Conservation (phyloP, 2,888 invertebrate genomes). For the Drosophila villosipedis region DNA sequence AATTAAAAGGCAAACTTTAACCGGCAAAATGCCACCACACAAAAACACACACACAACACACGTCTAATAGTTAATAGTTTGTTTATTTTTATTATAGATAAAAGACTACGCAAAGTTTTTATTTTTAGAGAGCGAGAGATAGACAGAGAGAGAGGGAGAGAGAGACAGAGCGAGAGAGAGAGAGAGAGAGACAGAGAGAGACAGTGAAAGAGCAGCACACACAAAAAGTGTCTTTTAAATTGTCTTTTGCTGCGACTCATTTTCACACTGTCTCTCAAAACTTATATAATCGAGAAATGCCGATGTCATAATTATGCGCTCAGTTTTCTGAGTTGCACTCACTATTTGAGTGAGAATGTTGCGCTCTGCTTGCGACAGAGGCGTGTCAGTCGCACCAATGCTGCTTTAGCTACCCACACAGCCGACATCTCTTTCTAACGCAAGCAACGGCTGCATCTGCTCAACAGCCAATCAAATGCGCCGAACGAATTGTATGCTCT, state of each 20-base stretch:
- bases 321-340: constrained; percentile 55
- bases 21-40: constrained; percentile 58
- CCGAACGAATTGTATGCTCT: constrained; percentile 27
- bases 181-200: constrained; percentile 9
- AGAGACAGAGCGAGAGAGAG: constrained; percentile 9
- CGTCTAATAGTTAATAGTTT: constrained; percentile 33
- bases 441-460: neutral
- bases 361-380: constrained; percentile 35
- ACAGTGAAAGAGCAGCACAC: constrained; percentile 13
- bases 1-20: constrained; percentile 66
- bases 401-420: constrained; percentile 14
- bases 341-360: constrained; percentile 49
- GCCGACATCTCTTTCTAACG: constrained; percentile 44
- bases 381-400: constrained; percentile 56
- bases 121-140: constrained; percentile 22
- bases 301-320: constrained; percentile 49
- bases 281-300: constrained; percentile 65
- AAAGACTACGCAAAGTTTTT: constrained; percentile 47
- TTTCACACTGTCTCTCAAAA: constrained; percentile 40
- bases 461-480: constrained; percentile 41
- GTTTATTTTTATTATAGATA: constrained; percentile 52
- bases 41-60: constrained; percentile 10
- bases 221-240: constrained; percentile 21
- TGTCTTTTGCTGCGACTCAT: constrained; percentile 18
- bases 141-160: too few relatives aligned